Evolutionary conservation across 1,140 invertebrate species (phyloP), one percentile per base, ranked within the genome.

Genomic region (Bemisia tabaci): DNA sequence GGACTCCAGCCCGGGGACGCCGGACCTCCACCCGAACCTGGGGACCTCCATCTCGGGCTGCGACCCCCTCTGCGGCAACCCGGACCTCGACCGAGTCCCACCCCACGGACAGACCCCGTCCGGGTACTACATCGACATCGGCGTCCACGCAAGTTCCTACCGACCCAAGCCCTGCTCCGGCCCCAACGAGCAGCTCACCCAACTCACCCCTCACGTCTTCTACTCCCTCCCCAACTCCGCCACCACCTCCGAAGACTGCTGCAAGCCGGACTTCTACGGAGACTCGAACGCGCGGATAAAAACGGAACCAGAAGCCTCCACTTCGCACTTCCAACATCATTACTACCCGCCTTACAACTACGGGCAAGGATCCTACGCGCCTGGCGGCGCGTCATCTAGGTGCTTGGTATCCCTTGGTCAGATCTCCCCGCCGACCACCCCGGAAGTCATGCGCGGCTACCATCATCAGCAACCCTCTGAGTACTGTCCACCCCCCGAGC

Each of bases 391-490:
- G 33, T 27, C 17, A 33, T 66, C 65, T 17, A 23, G 67, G 12
- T 68, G 65, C 63, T 26, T 68, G 24, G 67, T 68, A 62, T 61
- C 67, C 63, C 60, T 68, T 39, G 63, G 67, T 26, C 67, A 68
- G 60, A 68, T 68, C 64, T 68, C 67, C 1, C 67, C 67, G 1
- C 67, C 67, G 17, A 62, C 22, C 1, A 68, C 67, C 22, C 67
- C 67, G 1, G 67, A 68, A 65, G 63, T 64, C 22, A 48, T 48
- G 17, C 5, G 33, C 5, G 33, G 33, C 33, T 17, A 48, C 17
- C 33, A 48, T 48, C 33, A 48, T 48, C 33, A 48, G 33, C 33
- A 5, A 59, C 17, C 26, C 26, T 26, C 33, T n/a, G 59, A 59
- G 26, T 39, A 33, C 26, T 26, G 24, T 21, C 62, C 24, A 22